Percentiles rank a stretch among this genome's conserved stretches.
These are phyloP conservation scores for Yponomeuta sedellus DNA, from an alignment of 2,888 invertebrate genomes.

Conservation along the genomic window DNA sequence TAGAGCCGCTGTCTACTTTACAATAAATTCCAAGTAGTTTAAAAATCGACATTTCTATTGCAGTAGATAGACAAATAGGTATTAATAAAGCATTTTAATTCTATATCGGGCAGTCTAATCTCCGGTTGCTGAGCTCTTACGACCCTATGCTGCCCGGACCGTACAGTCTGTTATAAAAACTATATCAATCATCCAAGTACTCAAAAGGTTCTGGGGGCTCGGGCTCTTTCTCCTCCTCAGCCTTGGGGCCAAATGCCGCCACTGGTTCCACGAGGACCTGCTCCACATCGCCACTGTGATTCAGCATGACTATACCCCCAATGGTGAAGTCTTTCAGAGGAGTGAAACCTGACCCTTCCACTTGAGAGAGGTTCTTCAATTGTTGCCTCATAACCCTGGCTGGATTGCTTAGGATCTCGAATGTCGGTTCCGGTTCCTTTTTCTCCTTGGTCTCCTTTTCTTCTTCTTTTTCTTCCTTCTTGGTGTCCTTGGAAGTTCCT, in stretches of 20 bases:
- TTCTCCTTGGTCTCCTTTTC: constrained; percentile 66
- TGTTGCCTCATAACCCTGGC: constrained; percentile 96
- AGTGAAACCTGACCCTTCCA: constrained; percentile 87
- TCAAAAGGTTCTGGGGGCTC: constrained; percentile 99
- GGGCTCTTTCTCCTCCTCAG: constrained; percentile 97
- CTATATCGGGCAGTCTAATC: constrained; percentile 21
- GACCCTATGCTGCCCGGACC: constrained; percentile 24
- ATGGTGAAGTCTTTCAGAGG: constrained; percentile 95
- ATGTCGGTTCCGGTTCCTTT: constrained; percentile 94
- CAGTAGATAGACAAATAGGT: background rate
- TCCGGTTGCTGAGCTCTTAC: constrained; percentile 24
- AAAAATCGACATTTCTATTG: background rate
- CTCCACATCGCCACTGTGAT: constrained; percentile 87
- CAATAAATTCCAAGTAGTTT: background rate
- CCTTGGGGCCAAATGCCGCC: constrained; percentile 91
- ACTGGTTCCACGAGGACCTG: constrained; percentile 95
- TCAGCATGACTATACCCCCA: constrained; percentile 97
- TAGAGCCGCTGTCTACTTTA: constrained; percentile 20
- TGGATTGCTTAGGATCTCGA: constrained; percentile 95
- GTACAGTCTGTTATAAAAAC: constrained; percentile 27
- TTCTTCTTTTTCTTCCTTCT: constrained; percentile 70
- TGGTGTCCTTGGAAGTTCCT: constrained; percentile 62
- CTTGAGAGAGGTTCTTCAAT: constrained; percentile 84
- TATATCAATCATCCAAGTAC: constrained; percentile 87
- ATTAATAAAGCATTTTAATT: background rate